Percentiles rank a stretch among this genome's conserved stretches.
These are phyloP conservation scores for Helostoma temminkii DNA, from an alignment of 2,797 vertebrate species.

Conservation along the genomic window DNA sequence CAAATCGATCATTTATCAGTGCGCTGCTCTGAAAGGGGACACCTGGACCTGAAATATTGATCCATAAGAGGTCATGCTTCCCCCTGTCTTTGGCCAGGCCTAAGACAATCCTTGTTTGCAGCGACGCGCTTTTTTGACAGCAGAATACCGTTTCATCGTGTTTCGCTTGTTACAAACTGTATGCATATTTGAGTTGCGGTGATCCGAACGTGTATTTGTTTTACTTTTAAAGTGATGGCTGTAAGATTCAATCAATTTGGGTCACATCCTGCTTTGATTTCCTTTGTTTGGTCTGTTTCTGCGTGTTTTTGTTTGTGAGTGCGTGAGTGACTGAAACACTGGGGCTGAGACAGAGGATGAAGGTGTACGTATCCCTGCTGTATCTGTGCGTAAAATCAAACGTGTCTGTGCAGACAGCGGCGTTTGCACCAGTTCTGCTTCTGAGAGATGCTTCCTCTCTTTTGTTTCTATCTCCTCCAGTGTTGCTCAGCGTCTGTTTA, in stretches of 20 bases:
- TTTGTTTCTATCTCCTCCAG: conserved; percentile 60
- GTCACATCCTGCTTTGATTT: conserved; percentile 42
- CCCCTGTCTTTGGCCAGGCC: conserved; percentile 67
- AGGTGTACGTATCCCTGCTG: conserved; percentile 5
- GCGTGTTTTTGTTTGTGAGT: not conserved
- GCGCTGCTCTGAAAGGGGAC: conserved; percentile 78
- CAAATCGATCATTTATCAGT: conserved; percentile 84
- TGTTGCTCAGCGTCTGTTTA: conserved; percentile 59
- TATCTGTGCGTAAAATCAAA: conserved; percentile 52
- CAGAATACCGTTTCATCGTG: conserved; percentile 28
- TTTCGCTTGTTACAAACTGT: conserved; percentile 43
- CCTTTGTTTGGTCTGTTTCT: conserved; percentile 50
- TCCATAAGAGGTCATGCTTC: conserved; percentile 76
- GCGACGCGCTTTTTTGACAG: conserved; percentile 65
- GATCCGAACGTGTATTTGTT: conserved; percentile 15
- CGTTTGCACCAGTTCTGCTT: conserved; percentile 31
- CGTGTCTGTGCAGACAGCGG: conserved; percentile 2
- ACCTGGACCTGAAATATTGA: conserved; percentile 80
- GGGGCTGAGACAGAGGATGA: not conserved
- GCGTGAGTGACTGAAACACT: not conserved
- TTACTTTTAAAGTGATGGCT: conserved; percentile 8
- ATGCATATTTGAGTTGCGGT: conserved; percentile 25
- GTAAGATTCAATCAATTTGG: conserved; percentile 38
- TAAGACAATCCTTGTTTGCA: conserved; percentile 76
- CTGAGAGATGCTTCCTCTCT: conserved; percentile 16